These are phyloP conservation scores for Tromatobia lineatoria DNA, from an alignment of 2,888 invertebrate species.

Conservation along the genomic window DNA sequence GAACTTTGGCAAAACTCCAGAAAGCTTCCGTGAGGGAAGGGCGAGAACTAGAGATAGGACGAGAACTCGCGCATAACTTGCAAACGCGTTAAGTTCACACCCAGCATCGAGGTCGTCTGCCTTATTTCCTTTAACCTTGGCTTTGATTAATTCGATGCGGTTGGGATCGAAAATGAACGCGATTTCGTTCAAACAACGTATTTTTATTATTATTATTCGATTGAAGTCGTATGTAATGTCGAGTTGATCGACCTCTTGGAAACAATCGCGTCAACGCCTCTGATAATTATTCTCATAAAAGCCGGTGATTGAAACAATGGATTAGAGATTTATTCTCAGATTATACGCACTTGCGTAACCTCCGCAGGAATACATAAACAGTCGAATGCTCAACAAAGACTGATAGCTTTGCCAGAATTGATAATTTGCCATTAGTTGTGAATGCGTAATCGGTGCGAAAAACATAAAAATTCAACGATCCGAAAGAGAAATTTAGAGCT, in stretches of 20 bases:
- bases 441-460: too few species aligned
- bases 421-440: too few species aligned
- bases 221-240: not conserved
- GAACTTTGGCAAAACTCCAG: slow-evolving; percentile 68
- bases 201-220: not conserved
- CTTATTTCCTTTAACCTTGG: slow-evolving; percentile 40
- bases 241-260: slow-evolving; percentile 16
- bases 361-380: slow-evolving; percentile 18
- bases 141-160: slow-evolving; percentile 12
- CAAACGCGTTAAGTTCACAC: slow-evolving; percentile 39
- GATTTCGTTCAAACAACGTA: not conserved
- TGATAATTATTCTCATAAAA: slow-evolving; percentile 62
- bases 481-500: too few species aligned
- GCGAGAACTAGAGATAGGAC: slow-evolving; percentile 22
- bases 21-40: slow-evolving; percentile 33
- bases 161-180: not conserved
- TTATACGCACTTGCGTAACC: slow-evolving; percentile 31
- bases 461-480: too few species aligned
- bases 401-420: not conserved
- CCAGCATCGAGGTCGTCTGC: slow-evolving; percentile 33
- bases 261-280: slow-evolving; percentile 74
- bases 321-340: slow-evolving; percentile 48
- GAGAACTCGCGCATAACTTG: slow-evolving; percentile 44
- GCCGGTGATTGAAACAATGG: slow-evolving; percentile 58
- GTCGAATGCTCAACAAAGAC: not conserved